Base-by-base conservation (phyloP, 1,140 invertebrate species). In the Anadara kagoshimensis region DNA sequence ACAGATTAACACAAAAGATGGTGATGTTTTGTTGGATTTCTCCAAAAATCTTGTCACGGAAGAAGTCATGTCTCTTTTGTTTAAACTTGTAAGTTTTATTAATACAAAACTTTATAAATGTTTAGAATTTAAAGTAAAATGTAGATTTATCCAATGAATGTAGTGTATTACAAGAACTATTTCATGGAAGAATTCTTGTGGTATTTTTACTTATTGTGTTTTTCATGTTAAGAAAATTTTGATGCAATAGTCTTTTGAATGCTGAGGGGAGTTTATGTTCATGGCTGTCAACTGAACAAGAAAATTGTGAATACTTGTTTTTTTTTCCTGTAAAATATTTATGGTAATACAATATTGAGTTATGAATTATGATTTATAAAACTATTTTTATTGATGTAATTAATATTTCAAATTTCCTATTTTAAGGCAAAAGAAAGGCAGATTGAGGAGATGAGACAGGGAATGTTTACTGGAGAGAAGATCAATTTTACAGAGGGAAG, bases 401-500 rank as follows among this genome's bases (percentile, higher is more conserved):
- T 49, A 14, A 49, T 49, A 49, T 49, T 47, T 8, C 45, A 8
- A 47, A 10, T 8, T 8, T 44, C 18, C 14, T 24, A 41, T 20
- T 61, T 54, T 24, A 76, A 94, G 93, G 97, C 97, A 3, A 93
- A 93, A 85, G 93, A 92, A 43, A 91, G 97, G 8, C 93, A 95
- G 83, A 93, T 99, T 44, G 95, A 95, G 89, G 90, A 93, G 76
- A 95, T 95, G 18, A 92, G 97, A 81, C 92, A 96, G 91, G 94
- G 94, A 43, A 99, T 99, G 97, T 99, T 99, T 87, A 86, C 87
- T 76, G 98, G 97, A 44, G 92, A 96, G 84, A 97, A 96, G 85
- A 99, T 99, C 45, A 99, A 99, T 90, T 97, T 98, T 82, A 99
- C 98, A 1, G 98, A 99, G 90, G 93, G 96, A 83, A 92, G 98